These are phyloP conservation scores for Globodera ellingtonae DNA, from an alignment of 1,140 invertebrate species.

Conservation along the genomic window DNA sequence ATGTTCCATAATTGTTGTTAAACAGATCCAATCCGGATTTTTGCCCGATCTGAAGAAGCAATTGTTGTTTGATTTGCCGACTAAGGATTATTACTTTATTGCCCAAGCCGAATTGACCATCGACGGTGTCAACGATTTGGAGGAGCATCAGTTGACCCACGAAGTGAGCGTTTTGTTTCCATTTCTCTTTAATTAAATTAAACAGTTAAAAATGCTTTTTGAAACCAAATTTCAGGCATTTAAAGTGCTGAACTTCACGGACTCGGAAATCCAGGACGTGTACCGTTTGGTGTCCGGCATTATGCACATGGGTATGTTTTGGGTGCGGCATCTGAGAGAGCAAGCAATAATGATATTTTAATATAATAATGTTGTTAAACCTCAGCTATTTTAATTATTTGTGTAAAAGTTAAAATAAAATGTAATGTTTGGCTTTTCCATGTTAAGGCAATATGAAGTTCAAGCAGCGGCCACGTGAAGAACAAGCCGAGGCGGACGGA, in stretches of 20 bases:
- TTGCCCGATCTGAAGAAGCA: slow-evolving; percentile 73
- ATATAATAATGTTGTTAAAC: no score
- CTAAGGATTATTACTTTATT: slow-evolving; percentile 73
- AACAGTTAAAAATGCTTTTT: slow-evolving; percentile 6
- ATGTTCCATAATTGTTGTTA: neutral
- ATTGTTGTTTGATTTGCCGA: slow-evolving; percentile 56
- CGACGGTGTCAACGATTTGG: slow-evolving; percentile 83
- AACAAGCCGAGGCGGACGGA: slow-evolving; percentile 97
- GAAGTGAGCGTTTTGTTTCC: slow-evolving; percentile 71
- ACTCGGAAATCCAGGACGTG: slow-evolving; percentile 91
- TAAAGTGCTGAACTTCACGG: slow-evolving; percentile 92
- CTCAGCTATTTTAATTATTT: no score
- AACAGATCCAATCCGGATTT: slow-evolving; percentile 88
- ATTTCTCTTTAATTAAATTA: no score
- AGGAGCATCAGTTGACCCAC: slow-evolving; percentile 88
- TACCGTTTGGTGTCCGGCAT: slow-evolving; percentile 94
- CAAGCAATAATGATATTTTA: no score
- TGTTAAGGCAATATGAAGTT: slow-evolving; percentile 91
- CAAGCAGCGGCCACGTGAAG: slow-evolving; percentile 98
- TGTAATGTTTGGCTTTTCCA: slow-evolving; percentile 76
- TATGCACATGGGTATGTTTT: slow-evolving; percentile 79
- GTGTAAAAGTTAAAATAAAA: neutral
- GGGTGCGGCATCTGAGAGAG: neutral
- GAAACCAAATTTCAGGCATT: slow-evolving; percentile 80
- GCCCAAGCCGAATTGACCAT: slow-evolving; percentile 95